Percentiles rank a stretch among this genome's conserved stretches.
These are phyloP conservation scores for Piscicola geometra DNA, from an alignment of 2,888 invertebrate species.

Conservation along the genomic window DNA sequence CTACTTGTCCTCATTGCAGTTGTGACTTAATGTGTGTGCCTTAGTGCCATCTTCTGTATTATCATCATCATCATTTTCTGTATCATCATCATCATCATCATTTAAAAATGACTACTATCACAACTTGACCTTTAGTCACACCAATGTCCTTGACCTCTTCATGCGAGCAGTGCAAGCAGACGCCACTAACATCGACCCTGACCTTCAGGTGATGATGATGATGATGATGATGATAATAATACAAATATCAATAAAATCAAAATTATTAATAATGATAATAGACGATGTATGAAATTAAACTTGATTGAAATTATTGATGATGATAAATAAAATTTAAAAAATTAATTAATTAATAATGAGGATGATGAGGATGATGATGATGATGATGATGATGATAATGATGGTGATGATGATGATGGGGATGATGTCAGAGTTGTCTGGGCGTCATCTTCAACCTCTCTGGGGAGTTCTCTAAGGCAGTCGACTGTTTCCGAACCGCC, in stretches of 20 bases:
- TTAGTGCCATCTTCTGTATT: not conserved
- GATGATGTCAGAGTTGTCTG: constrained; percentile 67
- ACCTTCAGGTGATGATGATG: constrained; percentile 36
- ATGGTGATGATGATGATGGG: not conserved
- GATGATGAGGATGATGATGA: too few relatives aligned
- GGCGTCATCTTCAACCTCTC: constrained; percentile 92
- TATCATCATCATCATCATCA: not conserved
- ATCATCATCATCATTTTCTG: not conserved
- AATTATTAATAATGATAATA: too few relatives aligned
- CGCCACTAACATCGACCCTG: constrained; percentile 31
- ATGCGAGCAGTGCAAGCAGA: constrained; percentile 29
- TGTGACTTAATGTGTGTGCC: not conserved
- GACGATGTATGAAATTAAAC: too few relatives aligned
- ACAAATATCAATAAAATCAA: too few relatives aligned
- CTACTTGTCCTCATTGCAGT: not conserved
- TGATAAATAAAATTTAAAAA: too few relatives aligned
- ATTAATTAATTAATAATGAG: too few relatives aligned
- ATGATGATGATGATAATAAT: too few relatives aligned
- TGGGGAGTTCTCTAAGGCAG: constrained; percentile 89
- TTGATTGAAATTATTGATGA: too few relatives aligned
- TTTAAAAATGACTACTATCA: not conserved
- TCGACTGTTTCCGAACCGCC: constrained; percentile 89
- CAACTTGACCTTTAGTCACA: not conserved
- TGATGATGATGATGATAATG: not conserved
- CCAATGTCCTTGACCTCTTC: constrained; percentile 7